phyloP scores from a whole-genome alignment of 2,888 invertebrate species.

The Brachypterus glaber region DNA sequence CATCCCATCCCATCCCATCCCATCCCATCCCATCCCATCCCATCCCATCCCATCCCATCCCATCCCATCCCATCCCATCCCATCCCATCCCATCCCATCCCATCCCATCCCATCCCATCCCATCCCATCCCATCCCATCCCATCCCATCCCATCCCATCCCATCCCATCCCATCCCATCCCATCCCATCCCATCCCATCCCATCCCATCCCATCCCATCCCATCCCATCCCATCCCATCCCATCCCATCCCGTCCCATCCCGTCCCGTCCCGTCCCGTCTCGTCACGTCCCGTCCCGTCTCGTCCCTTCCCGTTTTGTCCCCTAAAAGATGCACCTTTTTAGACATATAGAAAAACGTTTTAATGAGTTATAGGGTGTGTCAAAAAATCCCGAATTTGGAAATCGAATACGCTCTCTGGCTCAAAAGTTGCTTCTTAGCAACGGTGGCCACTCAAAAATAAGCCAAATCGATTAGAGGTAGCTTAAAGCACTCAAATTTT shows the following conservation, averaged over 20 bases:
- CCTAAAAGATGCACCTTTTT: too few relatives aligned
- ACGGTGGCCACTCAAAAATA: too few relatives aligned
- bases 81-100: constrained; percentile 10
- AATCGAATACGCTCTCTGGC: too few relatives aligned
- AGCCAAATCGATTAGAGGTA: too few relatives aligned
- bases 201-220: constrained; percentile 8
- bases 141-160: constrained; percentile 10
- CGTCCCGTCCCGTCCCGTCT: constrained; percentile 7
- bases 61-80: constrained; percentile 9
- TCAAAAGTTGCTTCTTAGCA: too few relatives aligned
- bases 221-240: constrained; percentile 7
- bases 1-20: constrained; percentile 9
- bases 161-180: constrained; percentile 9
- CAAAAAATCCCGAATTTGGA: too few relatives aligned
- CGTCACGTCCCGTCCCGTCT: constrained; percentile 1
- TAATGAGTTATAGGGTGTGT: constrained; percentile 9
- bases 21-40: constrained; percentile 10
- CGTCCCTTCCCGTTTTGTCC: constrained; percentile 1
- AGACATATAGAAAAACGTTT: constrained; percentile 9
- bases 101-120: constrained; percentile 10
- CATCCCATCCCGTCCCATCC: constrained; percentile 6
- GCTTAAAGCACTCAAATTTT: too few relatives aligned
- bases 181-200: too few relatives aligned
- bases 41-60: constrained; percentile 9
- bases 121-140: constrained; percentile 10